phyloP scores from a whole-genome alignment of 1,140 invertebrate genomes.

The Scaptomyza montana region DNA sequence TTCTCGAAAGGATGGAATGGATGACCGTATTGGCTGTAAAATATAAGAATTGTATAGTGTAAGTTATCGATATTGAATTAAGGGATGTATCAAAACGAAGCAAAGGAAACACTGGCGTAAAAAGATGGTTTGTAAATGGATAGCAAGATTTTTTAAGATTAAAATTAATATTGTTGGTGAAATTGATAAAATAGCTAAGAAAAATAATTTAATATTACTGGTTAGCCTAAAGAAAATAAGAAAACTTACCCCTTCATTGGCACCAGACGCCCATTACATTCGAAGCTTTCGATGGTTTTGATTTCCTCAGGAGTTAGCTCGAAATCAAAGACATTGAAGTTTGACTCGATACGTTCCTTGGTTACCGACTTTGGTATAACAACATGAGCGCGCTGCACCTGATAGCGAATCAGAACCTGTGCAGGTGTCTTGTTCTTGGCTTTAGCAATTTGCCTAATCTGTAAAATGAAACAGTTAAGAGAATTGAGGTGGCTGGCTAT shows the following conservation, averaged over 20 bases:
- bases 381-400: conserved; percentile 87
- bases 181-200: too few species aligned
- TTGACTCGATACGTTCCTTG: conserved; percentile 88
- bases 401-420: conserved; percentile 89
- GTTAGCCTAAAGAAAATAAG: too few species aligned
- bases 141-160: too few species aligned
- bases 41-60: conserved; percentile 14
- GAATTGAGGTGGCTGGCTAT: neutral
- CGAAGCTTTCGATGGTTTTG: conserved; percentile 84
- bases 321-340: conserved; percentile 90
- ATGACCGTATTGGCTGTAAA: conserved; percentile 58
- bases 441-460: conserved; percentile 85
- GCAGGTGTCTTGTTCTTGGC: conserved; percentile 88
- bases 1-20: conserved; percentile 70
- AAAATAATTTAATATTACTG: too few species aligned
- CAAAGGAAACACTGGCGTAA: neutral
- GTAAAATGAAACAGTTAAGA: neutral
- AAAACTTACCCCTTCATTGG: conserved; percentile 67
- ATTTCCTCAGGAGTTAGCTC: conserved; percentile 86
- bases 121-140: too few species aligned
- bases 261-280: conserved; percentile 84
- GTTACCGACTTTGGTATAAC: conserved; percentile 87
- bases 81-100: neutral
- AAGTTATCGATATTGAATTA: neutral
- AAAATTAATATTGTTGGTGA: too few species aligned